Evolutionary conservation across 2,797 vertebrate genomes (phyloP).

Genomic region (Hephaestus fuliginosus): DNA sequence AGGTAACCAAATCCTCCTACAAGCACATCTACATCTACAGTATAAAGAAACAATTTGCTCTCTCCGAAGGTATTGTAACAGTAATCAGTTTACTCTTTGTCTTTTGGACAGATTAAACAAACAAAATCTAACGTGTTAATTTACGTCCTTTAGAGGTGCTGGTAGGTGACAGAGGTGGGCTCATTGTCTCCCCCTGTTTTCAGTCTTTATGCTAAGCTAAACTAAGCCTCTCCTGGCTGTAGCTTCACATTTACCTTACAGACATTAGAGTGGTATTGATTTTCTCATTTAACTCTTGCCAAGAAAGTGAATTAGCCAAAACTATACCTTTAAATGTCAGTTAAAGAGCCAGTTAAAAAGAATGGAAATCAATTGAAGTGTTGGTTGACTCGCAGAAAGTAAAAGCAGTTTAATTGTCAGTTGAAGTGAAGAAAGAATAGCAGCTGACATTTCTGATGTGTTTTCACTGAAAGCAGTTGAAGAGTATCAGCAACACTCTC

Average conservation of each 20-base stretch:
- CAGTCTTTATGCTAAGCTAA: constrained; percentile 1
- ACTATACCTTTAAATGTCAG: neutral
- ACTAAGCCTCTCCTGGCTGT: neutral
- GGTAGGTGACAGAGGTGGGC: neutral
- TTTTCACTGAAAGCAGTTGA: no score
- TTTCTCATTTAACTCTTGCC: neutral
- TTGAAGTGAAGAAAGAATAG: neutral
- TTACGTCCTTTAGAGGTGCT: no score
- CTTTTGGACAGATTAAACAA: no score
- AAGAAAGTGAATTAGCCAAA: neutral
- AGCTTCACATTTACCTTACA: neutral
- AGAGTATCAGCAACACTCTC: neutral
- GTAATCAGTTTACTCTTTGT: no score
- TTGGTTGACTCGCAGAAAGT: neutral
- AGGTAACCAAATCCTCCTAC: no score
- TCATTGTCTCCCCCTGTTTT: neutral
- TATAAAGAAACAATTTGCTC: neutral
- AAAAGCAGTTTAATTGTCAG: neutral
- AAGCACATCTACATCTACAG: no score
- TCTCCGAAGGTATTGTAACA: neutral
- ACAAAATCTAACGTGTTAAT: no score
- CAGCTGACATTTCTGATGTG: neutral
- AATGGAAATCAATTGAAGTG: neutral
- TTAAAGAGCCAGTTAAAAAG: neutral
- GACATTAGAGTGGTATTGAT: neutral